phyloP scores from a whole-genome alignment of 2,797 vertebrate genomes.

The Hydrolagus colliei region DNA sequence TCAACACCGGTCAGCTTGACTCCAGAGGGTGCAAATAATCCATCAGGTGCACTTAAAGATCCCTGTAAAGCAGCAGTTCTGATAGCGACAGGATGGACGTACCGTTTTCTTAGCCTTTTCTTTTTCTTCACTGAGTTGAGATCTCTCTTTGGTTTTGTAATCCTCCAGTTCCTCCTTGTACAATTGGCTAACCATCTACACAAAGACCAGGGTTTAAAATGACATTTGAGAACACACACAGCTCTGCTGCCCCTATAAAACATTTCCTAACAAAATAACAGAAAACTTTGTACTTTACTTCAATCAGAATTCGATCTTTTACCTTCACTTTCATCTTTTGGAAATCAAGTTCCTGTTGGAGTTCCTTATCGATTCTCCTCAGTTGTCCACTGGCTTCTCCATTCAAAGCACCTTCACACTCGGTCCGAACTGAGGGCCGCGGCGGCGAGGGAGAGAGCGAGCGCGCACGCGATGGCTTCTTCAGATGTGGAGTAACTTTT shows the following conservation, averaged over 20 bases:
- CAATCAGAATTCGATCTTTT: slow-evolving; percentile 19
- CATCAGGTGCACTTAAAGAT: too few species aligned
- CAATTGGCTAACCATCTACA: slow-evolving; percentile 55
- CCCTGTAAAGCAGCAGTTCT: too few species aligned
- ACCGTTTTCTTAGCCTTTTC: slow-evolving; percentile 59
- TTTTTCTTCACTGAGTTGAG: slow-evolving; percentile 54
- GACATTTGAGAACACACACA: not conserved
- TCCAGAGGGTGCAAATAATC: too few species aligned
- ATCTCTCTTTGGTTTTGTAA: slow-evolving; percentile 58
- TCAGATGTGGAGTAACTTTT: slow-evolving; percentile 45
- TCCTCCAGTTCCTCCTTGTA: slow-evolving; percentile 68
- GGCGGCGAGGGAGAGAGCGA: slow-evolving; percentile 68
- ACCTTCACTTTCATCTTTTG: slow-evolving; percentile 51
- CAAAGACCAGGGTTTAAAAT: slow-evolving; percentile 12
- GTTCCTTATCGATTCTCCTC: slow-evolving; percentile 38
- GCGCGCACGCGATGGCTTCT: slow-evolving; percentile 45
- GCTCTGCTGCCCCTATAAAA: not conserved
- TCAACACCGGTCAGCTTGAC: not conserved
- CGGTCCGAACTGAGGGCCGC: slow-evolving; percentile 36
- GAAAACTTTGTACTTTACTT: not conserved
- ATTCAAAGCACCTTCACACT: slow-evolving; percentile 42
- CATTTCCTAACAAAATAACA: not conserved
- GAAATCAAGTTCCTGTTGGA: slow-evolving; percentile 46
- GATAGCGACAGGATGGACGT: slow-evolving; percentile 38
- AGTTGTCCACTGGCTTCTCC: slow-evolving; percentile 37